These are phyloP conservation scores for Halictus quadricinctus DNA, from an alignment of 2,888 invertebrate species.

Conservation along the genomic window DNA sequence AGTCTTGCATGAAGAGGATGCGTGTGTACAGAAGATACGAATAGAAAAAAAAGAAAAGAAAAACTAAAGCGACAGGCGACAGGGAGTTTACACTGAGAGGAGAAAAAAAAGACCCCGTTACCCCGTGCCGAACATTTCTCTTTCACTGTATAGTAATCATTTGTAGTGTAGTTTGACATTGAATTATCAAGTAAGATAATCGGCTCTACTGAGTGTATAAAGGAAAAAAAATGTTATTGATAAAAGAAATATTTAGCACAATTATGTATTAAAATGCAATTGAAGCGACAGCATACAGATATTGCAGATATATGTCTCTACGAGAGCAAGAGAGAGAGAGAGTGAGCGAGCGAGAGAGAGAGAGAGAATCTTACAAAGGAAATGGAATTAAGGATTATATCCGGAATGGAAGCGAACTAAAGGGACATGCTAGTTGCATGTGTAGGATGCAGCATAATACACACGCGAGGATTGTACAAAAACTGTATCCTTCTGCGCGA, in stretches of 20 bases:
- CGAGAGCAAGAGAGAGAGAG: conserved; percentile 4
- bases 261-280: conserved; percentile 74
- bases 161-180: conserved; percentile 80
- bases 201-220: conserved; percentile 80
- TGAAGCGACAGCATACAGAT: conserved; percentile 63
- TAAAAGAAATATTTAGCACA: conserved; percentile 79
- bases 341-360: not conserved
- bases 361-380: conserved; percentile 26
- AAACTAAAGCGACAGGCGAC: conserved; percentile 70
- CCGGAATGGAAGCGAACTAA: conserved; percentile 35
- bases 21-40: conserved; percentile 64
- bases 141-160: conserved; percentile 82
- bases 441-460: conserved; percentile 57
- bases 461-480: conserved; percentile 60
- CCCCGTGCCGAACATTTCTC: conserved; percentile 77
- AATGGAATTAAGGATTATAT: conserved; percentile 54
- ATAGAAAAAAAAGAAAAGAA: not conserved
- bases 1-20: conserved; percentile 64
- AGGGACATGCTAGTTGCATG: conserved; percentile 39
- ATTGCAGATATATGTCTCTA: conserved; percentile 44
- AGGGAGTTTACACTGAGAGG: conserved; percentile 66
- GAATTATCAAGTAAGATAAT: conserved; percentile 79
- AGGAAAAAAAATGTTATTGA: conserved; percentile 72
- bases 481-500: conserved; percentile 45
- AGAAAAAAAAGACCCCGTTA: conserved; percentile 66